phyloP scores from a whole-genome alignment of 1,140 invertebrate species.

The Eulimnadia texana region DNA sequence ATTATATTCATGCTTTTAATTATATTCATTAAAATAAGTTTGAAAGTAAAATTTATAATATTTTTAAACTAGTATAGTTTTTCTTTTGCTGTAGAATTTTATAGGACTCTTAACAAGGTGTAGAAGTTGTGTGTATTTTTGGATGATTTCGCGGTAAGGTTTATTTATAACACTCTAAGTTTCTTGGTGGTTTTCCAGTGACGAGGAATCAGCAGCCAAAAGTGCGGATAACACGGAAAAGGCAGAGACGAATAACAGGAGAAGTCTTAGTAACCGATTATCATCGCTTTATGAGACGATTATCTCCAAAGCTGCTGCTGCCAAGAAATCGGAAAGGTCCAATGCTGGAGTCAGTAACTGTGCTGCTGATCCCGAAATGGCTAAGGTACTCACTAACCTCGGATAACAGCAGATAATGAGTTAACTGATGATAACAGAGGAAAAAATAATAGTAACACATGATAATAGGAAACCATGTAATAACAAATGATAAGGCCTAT shows the following conservation, averaged over 20 bases:
- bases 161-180: neutral
- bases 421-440: too few species aligned
- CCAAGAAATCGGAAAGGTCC: slow-evolving; percentile 2
- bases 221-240: neutral
- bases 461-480: too few species aligned
- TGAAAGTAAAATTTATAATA: neutral
- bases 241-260: neutral
- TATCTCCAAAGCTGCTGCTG: neutral
- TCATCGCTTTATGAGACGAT: slow-evolving; percentile 2
- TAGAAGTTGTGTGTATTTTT: too few species aligned
- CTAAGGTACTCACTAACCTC: too few species aligned
- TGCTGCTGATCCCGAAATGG: slow-evolving; percentile 31
- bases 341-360: slow-evolving; percentile 6
- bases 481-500: too few species aligned
- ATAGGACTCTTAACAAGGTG: neutral
- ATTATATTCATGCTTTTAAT: too few species aligned
- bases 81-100: neutral
- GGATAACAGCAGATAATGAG: too few species aligned
- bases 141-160: too few species aligned
- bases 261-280: neutral
- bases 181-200: neutral
- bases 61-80: neutral
- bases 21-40: neutral
- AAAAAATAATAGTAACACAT: too few species aligned
- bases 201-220: neutral